Percentiles rank a stretch among this genome's conserved stretches.
Conservation (phyloP, 2,888 invertebrate species). For the Euspilapteryx auroguttella region DNA sequence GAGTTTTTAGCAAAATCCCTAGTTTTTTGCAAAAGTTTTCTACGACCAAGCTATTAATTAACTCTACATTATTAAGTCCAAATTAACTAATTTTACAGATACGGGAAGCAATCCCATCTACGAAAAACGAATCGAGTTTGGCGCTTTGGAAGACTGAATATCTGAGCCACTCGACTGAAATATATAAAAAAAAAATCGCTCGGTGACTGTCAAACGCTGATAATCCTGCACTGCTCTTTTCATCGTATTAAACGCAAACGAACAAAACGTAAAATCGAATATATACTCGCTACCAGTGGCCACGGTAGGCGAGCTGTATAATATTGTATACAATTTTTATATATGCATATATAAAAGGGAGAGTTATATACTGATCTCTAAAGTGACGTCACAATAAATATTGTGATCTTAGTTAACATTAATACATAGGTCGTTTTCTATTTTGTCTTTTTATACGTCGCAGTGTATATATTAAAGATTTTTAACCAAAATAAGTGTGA, state of each 20-base stretch:
- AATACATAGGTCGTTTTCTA: conserved; percentile 28
- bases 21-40: neutral
- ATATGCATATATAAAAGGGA: conserved; percentile 54
- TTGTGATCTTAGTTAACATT: conserved; percentile 32
- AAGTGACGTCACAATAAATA: conserved; percentile 50
- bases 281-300: conserved; percentile 47
- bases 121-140: conserved; percentile 47
- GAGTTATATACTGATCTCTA: conserved; percentile 37
- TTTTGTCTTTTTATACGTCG: conserved; percentile 16
- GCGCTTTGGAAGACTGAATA: conserved; percentile 17
- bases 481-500: conserved; percentile 27
- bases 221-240: conserved; percentile 47
- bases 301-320: conserved; percentile 34
- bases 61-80: neutral
- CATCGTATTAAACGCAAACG: conserved; percentile 36
- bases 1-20: neutral
- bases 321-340: conserved; percentile 22
- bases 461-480: conserved; percentile 15
- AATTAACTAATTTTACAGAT: no score
- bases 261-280: conserved; percentile 18
- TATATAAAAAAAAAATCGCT: conserved; percentile 34
- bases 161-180: conserved; percentile 35
- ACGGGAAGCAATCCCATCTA: conserved; percentile 30
- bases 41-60: neutral
- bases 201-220: conserved; percentile 40